Evolutionary conservation across 2,888 invertebrate genomes (phyloP), one percentile per base, ranked within the genome.

Genomic region (Erannis defoliaria): DNA sequence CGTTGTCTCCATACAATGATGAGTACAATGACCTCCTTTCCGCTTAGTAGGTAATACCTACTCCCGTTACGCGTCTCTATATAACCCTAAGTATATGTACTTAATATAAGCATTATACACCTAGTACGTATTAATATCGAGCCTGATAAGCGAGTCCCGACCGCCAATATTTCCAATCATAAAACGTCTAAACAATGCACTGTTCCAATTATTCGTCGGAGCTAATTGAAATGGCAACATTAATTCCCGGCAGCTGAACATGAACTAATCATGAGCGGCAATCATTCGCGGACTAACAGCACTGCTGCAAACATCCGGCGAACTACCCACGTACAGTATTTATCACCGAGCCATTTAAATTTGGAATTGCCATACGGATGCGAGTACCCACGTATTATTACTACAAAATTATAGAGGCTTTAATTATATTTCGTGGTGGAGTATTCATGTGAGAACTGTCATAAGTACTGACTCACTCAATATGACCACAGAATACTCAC

Each of bases 271-370:
- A 53, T 29, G 23, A 26, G 31, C 42, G 29, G 53, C 55, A 46
- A 55, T 43, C 55, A 55, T 37, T 46, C 38, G 43, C 21, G 31
- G 21, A 23, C 46, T 46, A 18, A 46, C 55, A 37, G 31, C 16
- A 14, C 23, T 14, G 42, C 53, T 33, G 33, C 42, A 46, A 19
- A 55, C 45, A 35, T 55, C 37, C 40, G 3, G 53, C 31, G 14
- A 42, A 53, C 50, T 12, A 16, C 5, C 43, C 37, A 37, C 55
- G 19, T 45, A 46, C 46, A 46, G 45, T 37, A 45, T 55, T 55
- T 46, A 55, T 45, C 54, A 26, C 26, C 19, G 12, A 19, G 21
- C 9, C 38, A 53, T 16, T 43, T 42, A 35, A 45, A 54, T 53
- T 12, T 43, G 43, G 21, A 33, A 54, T 43, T 35, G 5, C 2